Percentiles rank a stretch among this genome's conserved stretches.
Evolutionary conservation across 2,888 invertebrate genomes (phyloP).

Genomic region (Dynastes grantii): DNA sequence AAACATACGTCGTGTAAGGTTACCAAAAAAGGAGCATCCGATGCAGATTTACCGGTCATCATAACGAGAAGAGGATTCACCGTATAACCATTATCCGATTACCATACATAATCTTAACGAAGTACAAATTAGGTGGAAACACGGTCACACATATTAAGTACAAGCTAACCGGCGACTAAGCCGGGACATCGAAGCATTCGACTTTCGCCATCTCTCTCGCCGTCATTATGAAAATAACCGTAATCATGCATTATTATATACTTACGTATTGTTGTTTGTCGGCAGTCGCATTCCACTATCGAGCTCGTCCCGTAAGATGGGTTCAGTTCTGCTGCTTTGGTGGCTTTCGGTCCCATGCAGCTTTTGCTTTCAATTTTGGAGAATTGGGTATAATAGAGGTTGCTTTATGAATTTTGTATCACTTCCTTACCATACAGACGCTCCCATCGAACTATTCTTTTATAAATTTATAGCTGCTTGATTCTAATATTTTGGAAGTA

Average conservation of each 20-base stretch:
- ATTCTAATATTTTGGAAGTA: too few species aligned
- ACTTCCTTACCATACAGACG: too few species aligned
- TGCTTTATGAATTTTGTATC: too few species aligned
- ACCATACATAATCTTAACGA: conserved; percentile 54
- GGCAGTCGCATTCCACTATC: conserved; percentile 56
- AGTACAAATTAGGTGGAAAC: conserved; percentile 59
- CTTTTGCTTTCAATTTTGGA: too few species aligned
- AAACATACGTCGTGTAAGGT: too few species aligned
- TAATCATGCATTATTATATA: conserved; percentile 63
- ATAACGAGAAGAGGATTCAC: neutral
- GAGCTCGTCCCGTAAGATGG: conserved; percentile 43
- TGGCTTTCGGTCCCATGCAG: conserved; percentile 20
- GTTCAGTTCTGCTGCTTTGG: conserved; percentile 48
- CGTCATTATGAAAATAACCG: conserved; percentile 62
- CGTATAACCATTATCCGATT: conserved; percentile 46
- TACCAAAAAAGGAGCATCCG: too few species aligned
- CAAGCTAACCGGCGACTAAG: conserved; percentile 35
- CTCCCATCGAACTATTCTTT: too few species aligned
- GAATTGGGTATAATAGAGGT: too few species aligned
- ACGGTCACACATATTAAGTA: conserved; percentile 60
- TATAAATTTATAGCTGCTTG: too few species aligned
- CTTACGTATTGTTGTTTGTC: conserved; percentile 59
- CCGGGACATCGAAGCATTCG: conserved; percentile 20
- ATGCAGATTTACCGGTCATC: conserved; percentile 14
- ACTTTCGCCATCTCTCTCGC: conserved; percentile 16